These are phyloP conservation scores for Chlorocebus sabaeus DNA, from an alignment of 2,113 vertebrate genomes.

Conservation along the genomic window DNA sequence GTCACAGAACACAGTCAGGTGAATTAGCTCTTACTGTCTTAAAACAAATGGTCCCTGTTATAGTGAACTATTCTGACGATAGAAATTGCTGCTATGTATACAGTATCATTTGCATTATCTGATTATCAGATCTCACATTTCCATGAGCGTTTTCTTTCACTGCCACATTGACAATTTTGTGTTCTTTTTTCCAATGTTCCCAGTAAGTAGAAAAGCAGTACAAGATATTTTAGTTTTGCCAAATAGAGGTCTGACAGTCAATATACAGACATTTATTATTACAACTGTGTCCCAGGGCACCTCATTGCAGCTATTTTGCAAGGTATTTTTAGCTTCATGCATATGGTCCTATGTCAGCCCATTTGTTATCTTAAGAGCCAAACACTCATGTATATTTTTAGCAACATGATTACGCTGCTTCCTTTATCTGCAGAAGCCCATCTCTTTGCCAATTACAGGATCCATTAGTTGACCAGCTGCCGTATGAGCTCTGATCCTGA, in stretches of 20 bases:
- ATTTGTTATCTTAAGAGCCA: constrained; percentile 10
- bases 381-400: constrained; percentile 23
- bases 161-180: neutral
- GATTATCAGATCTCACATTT: neutral
- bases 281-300: neutral
- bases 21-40: neutral
- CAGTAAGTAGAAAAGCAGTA: neutral
- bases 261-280: neutral
- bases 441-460: neutral
- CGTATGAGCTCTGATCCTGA: neutral
- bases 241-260: neutral
- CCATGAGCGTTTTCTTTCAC: neutral
- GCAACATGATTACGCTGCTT: neutral
- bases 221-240: neutral
- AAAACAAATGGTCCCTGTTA: neutral
- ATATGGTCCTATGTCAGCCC: neutral
- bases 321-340: constrained; percentile 14
- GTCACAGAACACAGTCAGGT: neutral
- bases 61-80: neutral
- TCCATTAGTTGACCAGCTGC: neutral
- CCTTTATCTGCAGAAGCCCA: neutral
- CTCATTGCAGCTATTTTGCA: neutral
- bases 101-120: neutral
- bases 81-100: neutral
- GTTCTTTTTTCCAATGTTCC: neutral